Base-by-base conservation (phyloP, 92 coral and sea anemone genomes). In the Umimayanthus chanpuru region DNA sequence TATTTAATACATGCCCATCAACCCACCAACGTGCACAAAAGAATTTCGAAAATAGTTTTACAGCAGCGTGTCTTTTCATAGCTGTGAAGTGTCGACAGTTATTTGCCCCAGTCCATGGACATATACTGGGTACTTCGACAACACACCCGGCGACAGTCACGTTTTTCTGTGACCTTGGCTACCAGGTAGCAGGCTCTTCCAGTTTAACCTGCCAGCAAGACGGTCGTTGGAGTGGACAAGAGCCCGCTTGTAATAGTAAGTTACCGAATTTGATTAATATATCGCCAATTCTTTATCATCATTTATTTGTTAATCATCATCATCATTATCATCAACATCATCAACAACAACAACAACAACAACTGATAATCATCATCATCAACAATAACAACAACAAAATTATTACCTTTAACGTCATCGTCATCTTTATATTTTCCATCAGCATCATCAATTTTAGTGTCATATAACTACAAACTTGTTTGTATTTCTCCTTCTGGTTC, bases 161-260 rank as follows among this genome's bases (percentile, higher is more conserved):
- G 12, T 79, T 49, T 30, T 53, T 18, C n/a, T 79, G 82, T n/a
- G 68, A 50, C 40, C 32, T 10, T 1, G 82, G 82, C 18, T 50
- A 47, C 67, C 44, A 50, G 53, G 9, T 79, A 29, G 28, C 39
- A 5, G 82, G 82, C 23, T 12, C 20, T 18, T 49, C 82, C 41
- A 53, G 41, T 32, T 41, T 76, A 41, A 76, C 58, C 14, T 76
- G 80, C 28, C 55, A 18, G 28, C 80, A 76, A 9, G 55, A 79
- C 67, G 82, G 82, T 10, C 40, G n/a, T 50, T 79, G 82, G 82
- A 79, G 25, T 79, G 82, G 82, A 79, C 55, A 50, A 79, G 40
- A 49, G 8, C 65, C 82, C 25, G 26, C 36, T 1, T 79, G 82
- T 79, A 10, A 50, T 23, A 26, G 82, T 79, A 53, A 79, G 82